Base-by-base conservation (phyloP, 2,888 invertebrate species). In the Leptopilina syphax region DNA sequence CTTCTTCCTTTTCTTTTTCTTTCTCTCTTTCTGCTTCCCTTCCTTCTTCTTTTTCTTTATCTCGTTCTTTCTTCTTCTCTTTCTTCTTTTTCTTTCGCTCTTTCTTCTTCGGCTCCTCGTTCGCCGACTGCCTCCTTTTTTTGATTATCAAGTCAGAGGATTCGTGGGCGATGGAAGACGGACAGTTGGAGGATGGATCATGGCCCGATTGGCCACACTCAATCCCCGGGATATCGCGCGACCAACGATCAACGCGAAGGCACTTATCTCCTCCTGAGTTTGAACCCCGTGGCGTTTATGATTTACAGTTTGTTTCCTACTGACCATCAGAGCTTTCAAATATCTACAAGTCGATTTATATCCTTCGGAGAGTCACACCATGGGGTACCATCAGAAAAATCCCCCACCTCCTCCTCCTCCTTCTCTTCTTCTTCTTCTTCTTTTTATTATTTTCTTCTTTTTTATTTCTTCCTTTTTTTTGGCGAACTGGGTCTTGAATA, bases 231-330 rank as follows among this genome's bases (percentile, higher is more conserved):
- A 27, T 77, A 63, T 65, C 67, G 73, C 73, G 73, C 73, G 73
- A 73, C 73, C 34, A 27, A 54, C 73, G 54, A 73, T 73, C 73
- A 73, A 73, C 78, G 82, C 65, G 78, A 77, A 77, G 77, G 70
- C 83, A 79, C 77, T 79, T 83, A 76, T 79, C 54, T 76, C 67
- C 78, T 78, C 79, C 78, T 77, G 77, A 83, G 81, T 83, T 10
- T 82, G 84, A 85, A 84, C 85, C 86, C 84, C 76, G 84, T 84
- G 85, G 87, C 84, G 84, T 84, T 86, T 89, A 87, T 86, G 86
- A 88, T 87, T 87, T 86, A 87, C 82, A 79, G 81, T 80, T 83
- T 79, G 79, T 83, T 82, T 81, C 80, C 80, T 79, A 76, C 82
- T 77, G 77, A 77, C 79, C 50, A 54, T 50, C 50, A 50, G 50